Evolutionary conservation across 2,888 invertebrate species (phyloP).

Genomic region (Yponomeuta malinellus): DNA sequence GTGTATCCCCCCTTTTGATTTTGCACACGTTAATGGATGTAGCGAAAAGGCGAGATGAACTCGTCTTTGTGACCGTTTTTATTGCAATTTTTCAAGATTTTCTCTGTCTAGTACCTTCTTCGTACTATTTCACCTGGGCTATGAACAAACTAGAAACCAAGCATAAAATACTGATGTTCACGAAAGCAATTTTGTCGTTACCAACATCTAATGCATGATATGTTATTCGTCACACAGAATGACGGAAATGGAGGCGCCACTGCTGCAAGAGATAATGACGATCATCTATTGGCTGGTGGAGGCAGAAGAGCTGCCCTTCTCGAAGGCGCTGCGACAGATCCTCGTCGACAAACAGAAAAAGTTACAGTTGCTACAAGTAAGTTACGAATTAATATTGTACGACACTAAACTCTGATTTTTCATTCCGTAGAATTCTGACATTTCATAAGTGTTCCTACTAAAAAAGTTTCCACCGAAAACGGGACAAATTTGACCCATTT

Average conservation of each 20-base stretch:
- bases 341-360: constrained; percentile 89
- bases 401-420: too few relatives aligned
- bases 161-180: background rate
- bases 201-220: too few relatives aligned
- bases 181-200: background rate
- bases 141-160: background rate
- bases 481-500: too few relatives aligned
- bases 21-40: too few relatives aligned
- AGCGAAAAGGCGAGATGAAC: too few relatives aligned
- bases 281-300: constrained; percentile 96
- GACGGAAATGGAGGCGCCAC: constrained; percentile 87
- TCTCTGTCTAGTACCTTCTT: too few relatives aligned
- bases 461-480: too few relatives aligned
- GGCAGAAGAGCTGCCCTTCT: constrained; percentile 93
- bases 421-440: too few relatives aligned
- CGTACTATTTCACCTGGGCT: background rate
- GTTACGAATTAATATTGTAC: constrained; percentile 15
- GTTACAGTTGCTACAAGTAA: constrained; percentile 70
- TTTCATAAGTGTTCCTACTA: too few relatives aligned
- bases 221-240: constrained; percentile 68
- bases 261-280: constrained; percentile 90
- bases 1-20: too few relatives aligned
- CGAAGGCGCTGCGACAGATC: constrained; percentile 91
- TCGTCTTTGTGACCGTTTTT: too few relatives aligned
- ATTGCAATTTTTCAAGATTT: too few relatives aligned